Conservation (phyloP, 2,888 invertebrate species). For the Melanostoma scalare region DNA sequence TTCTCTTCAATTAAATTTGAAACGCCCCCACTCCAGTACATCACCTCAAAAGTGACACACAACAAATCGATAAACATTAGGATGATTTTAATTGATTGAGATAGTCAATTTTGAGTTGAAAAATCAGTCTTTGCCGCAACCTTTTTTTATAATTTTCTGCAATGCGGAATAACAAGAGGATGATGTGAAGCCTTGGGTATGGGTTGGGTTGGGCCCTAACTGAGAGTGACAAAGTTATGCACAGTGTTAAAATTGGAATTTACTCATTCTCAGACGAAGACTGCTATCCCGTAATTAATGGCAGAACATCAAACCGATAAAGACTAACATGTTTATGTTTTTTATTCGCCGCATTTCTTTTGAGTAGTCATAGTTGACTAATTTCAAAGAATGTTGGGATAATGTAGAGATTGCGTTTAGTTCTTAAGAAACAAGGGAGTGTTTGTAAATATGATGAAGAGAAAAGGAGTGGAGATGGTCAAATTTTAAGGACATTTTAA, state of each 20-base stretch:
- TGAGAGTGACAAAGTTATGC: neutral
- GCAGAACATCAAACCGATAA: constrained; percentile 64
- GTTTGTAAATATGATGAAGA: no score
- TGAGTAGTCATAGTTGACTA: constrained; percentile 9
- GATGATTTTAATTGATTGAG: constrained; percentile 31
- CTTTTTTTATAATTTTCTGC: constrained; percentile 6
- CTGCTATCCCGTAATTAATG: constrained; percentile 57
- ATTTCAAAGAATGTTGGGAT: constrained; percentile 5
- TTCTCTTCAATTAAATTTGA: constrained; percentile 39
- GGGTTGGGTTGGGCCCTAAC: constrained; percentile 18
- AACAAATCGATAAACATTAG: constrained; percentile 10
- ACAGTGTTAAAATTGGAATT: constrained; percentile 34
- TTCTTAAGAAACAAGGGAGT: no score
- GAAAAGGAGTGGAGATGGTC: no score
- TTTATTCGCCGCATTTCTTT: neutral
- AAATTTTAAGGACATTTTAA: no score
- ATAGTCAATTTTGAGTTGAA: constrained; percentile 24
- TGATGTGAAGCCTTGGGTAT: neutral
- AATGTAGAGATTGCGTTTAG: neutral
- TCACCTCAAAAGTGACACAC: constrained; percentile 5
- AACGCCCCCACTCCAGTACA: constrained; percentile 29
- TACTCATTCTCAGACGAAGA: neutral
- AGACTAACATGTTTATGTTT: constrained; percentile 47
- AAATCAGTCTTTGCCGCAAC: neutral
- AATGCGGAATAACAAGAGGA: constrained; percentile 8